These are phyloP conservation scores for Drosophila pandora DNA, from an alignment of 1,140 invertebrate species.

Conservation along the genomic window DNA sequence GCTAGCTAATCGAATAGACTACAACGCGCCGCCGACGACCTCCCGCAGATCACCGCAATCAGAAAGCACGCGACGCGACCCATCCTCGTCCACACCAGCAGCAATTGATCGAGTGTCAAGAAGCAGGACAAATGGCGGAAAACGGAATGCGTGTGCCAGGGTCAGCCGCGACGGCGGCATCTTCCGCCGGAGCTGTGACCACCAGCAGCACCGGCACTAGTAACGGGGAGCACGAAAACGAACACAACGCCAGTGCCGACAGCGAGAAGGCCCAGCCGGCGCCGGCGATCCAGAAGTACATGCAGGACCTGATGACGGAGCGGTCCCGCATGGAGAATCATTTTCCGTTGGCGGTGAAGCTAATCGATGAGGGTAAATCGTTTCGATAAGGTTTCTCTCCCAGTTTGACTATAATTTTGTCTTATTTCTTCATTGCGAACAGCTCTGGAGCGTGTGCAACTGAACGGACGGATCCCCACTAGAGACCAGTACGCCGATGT, in stretches of 20 bases:
- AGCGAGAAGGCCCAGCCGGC: conserved; percentile 66
- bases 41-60: conserved; percentile 30
- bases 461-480: conserved; percentile 85
- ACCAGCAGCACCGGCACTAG: conserved; percentile 43
- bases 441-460: conserved; percentile 87
- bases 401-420: conserved; percentile 1
- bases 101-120: conserved; percentile 22
- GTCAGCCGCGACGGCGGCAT: conserved; percentile 49
- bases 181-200: conserved; percentile 40
- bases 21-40: conserved; percentile 31
- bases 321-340: conserved; percentile 79
- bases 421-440: conserved; percentile 4
- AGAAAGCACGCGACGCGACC: conserved; percentile 28
- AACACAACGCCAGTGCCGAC: conserved; percentile 63
- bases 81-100: conserved; percentile 8
- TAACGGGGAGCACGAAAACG: conserved; percentile 76
- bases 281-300: conserved; percentile 77
- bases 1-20: conserved; percentile 63
- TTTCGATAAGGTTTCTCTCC: conserved; percentile 23
- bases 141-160: conserved; percentile 80
- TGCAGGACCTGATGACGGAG: conserved; percentile 77
- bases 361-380: conserved; percentile 81
- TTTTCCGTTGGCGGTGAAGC: conserved; percentile 78
- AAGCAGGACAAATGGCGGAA: conserved; percentile 81
- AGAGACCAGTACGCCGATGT: conserved; percentile 92